A percentile compares a stretch with the other conserved stretches of the same genome.
Evolutionary conservation across 2,113 vertebrate species (phyloP).

Genomic region (Noctilio leporinus): DNA sequence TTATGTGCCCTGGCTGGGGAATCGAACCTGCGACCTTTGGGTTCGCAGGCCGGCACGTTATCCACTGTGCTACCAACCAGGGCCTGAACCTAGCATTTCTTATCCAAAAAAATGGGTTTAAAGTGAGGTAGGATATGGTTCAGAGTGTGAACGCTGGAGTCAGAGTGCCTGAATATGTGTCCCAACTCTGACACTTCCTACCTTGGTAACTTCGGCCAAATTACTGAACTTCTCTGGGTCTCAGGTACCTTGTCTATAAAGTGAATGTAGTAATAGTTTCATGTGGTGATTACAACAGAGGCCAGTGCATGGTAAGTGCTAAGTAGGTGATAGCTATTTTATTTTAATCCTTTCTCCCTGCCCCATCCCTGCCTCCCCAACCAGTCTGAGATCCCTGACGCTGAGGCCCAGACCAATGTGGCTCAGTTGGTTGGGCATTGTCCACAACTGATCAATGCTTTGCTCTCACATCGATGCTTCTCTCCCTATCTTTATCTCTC

Average conservation of each 20-base stretch:
- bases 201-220: background rate
- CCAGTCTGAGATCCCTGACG: background rate
- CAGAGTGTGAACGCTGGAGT: background rate
- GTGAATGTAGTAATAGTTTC: background rate
- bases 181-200: background rate
- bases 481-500: no score
- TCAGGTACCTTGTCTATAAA: background rate
- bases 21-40: no score
- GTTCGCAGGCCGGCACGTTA: no score
- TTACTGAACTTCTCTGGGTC: background rate
- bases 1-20: no score
- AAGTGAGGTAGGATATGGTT: background rate
- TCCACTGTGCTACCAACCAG: no score
- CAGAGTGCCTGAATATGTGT: background rate
- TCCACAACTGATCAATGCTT: no score
- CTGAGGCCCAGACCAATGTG: background rate
- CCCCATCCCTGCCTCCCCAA: background rate
- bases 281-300: background rate
- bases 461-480: no score
- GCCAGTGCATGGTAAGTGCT: background rate
- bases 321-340: background rate
- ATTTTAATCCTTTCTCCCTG: background rate
- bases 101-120: background rate
- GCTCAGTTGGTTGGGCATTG: no score
- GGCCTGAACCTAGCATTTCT: no score